These are phyloP conservation scores for Semnornis frantzii DNA, from an alignment of 2,113 vertebrate species.

Conservation along the genomic window DNA sequence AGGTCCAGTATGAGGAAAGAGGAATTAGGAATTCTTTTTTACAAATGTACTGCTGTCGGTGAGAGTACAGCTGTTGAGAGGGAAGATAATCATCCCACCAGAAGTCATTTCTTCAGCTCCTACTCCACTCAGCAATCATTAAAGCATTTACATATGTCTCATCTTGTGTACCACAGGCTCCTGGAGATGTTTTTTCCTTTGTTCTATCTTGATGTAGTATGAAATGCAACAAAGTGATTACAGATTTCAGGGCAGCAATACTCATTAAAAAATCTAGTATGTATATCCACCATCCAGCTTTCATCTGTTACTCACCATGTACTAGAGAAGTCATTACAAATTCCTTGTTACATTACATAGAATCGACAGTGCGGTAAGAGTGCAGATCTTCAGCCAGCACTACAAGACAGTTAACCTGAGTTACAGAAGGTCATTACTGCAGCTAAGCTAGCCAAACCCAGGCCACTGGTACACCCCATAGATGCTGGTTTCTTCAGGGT, in stretches of 20 bases:
- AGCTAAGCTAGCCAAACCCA: not conserved
- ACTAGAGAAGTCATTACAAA: not conserved
- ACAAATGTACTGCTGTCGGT: not conserved
- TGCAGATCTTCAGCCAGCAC: not conserved
- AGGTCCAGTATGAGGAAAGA: not conserved
- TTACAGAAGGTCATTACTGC: not conserved
- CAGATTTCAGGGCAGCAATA: not conserved
- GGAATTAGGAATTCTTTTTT: not conserved
- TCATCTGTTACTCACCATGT: not conserved
- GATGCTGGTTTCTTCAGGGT: not conserved
- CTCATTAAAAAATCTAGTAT: not conserved
- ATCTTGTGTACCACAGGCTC: not conserved
- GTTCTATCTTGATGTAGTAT: not conserved
- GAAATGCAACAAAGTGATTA: not conserved
- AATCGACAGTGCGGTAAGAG: not conserved
- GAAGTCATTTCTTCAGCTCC: not conserved
- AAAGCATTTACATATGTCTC: not conserved
- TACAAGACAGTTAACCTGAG: not conserved
- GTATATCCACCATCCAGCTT: not conserved
- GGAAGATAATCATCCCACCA: not conserved
- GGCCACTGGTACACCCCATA: not conserved
- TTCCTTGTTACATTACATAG: fast-evolving
- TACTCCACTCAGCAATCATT: not conserved
- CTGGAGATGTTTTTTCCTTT: not conserved
- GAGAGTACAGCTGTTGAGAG: not conserved